phyloP scores from a whole-genome alignment of 2,797 vertebrate genomes.

The Phrynocephalus vlangalii region DNA sequence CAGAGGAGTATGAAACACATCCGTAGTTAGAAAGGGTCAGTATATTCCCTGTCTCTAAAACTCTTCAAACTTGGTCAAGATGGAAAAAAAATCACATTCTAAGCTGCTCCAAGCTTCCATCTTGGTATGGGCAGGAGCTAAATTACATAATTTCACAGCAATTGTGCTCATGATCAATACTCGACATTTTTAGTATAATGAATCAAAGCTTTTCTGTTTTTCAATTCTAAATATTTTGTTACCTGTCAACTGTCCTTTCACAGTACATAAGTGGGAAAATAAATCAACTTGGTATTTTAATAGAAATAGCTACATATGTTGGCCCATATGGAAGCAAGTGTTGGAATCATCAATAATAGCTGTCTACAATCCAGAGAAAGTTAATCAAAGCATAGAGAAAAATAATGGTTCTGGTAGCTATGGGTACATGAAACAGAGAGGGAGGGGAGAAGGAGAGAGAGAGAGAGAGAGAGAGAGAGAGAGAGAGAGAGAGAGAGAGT shows the following conservation, averaged over 20 bases:
- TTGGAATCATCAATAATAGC: not conserved
- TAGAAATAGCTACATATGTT: not conserved
- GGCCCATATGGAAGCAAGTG: not conserved
- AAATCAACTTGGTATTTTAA: not conserved
- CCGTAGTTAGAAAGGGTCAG: constrained; percentile 4
- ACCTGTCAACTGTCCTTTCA: not conserved
- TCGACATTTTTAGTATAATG: not conserved
- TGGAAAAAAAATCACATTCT: not conserved
- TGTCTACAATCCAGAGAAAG: not conserved
- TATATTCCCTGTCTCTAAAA: not conserved
- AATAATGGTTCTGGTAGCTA: not conserved
- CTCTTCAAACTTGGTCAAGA: not conserved
- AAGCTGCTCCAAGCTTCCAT: not conserved
- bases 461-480: too few species aligned
- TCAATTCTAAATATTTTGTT: not conserved
- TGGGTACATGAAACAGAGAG: not conserved
- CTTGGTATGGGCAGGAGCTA: not conserved
- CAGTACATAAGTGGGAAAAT: not conserved
- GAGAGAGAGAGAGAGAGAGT: not conserved
- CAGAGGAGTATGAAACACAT: not conserved
- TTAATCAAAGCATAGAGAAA: not conserved
- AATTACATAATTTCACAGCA: not conserved
- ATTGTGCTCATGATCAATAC: constrained; percentile 2
- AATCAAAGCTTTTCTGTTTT: not conserved
- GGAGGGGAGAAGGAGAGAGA: not conserved